Percentiles rank a stretch among this genome's conserved stretches.
Conservation (phyloP, 2,113 vertebrate genomes). For the Ifrita kowaldi region DNA sequence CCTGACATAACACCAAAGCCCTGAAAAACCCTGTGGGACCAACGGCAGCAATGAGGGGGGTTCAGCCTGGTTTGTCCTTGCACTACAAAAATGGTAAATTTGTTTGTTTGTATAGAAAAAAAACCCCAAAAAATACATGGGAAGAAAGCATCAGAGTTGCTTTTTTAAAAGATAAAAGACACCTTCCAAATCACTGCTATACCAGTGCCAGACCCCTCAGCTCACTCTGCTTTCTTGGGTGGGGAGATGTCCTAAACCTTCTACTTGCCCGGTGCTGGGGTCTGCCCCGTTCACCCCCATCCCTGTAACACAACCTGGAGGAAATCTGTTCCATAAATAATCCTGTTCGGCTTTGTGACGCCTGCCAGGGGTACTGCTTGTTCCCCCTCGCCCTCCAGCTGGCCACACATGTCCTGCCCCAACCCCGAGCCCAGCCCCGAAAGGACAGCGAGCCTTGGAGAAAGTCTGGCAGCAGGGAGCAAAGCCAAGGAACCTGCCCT, state of each 20-base stretch:
- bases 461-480: neutral
- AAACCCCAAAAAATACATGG: neutral
- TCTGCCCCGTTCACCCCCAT: neutral
- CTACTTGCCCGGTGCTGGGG: fast-evolving
- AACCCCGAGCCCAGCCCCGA: fast-evolving
- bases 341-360: neutral
- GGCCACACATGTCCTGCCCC: neutral
- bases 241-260: neutral
- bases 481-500: neutral
- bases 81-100: neutral
- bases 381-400: conserved; percentile 3
- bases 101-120: neutral
- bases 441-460: neutral
- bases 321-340: conserved; percentile 48
- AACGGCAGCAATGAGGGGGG: neutral
- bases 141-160: neutral
- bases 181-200: neutral
- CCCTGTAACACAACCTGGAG: conserved; percentile 7
- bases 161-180: neutral
- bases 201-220: neutral
- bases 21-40: neutral
- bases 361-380: conserved; percentile 27
- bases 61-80: neutral
- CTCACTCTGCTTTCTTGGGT: neutral
- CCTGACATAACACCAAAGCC: neutral